Base-by-base conservation (phyloP, 2,113 vertebrate genomes). In the Oncorhynchus keta region DNA sequence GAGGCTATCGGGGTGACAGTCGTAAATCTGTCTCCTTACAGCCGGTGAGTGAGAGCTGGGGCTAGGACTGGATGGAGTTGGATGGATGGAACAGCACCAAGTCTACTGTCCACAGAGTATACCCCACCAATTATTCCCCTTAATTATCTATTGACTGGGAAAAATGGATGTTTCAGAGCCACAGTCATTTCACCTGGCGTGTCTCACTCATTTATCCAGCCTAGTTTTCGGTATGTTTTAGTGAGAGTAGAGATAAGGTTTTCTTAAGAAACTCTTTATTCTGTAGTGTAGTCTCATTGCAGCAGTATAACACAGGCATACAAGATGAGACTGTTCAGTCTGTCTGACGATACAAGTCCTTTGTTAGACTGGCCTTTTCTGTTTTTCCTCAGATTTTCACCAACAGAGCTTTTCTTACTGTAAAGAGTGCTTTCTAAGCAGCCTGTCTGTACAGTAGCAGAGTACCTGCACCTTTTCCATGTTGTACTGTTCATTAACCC, bases 101-200 rank as follows among this genome's bases (percentile, higher is more conserved):
- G 45, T 68, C 86, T 72, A 61, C 86, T 88, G 85, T 84, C 84
- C 87, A 78, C 81, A 79, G 75, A 82, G 83, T 74, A 70, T 76
- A 84, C 81, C 79, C 82, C 86, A 87, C 84, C 88, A 92, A 92
- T 92, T 92, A 92, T 86, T 84, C 89, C 81, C 89, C 88, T 92
- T 92, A 91, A 93, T 93, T 90, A 92, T 91, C 89, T 92, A 92
- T 91, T 89, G 90, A 93, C 87, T 77, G 88, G 89, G 83, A 88
- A 79, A 83, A 91, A 92, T 89, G 88, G 90, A 92, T 89, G 86
- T 91, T 91, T 88, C 87, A 84, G 84, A 88, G 85, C 79, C 84
- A 81, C 82, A 81, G 85, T 90, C 86, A 86, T 45, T 45, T 45
- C 39, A 45, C 39, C 39, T 45, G 39, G 39, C 39, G 1, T 45